Base-by-base conservation (phyloP, 1,140 invertebrate genomes). In the Drosophila erecta region DNA sequence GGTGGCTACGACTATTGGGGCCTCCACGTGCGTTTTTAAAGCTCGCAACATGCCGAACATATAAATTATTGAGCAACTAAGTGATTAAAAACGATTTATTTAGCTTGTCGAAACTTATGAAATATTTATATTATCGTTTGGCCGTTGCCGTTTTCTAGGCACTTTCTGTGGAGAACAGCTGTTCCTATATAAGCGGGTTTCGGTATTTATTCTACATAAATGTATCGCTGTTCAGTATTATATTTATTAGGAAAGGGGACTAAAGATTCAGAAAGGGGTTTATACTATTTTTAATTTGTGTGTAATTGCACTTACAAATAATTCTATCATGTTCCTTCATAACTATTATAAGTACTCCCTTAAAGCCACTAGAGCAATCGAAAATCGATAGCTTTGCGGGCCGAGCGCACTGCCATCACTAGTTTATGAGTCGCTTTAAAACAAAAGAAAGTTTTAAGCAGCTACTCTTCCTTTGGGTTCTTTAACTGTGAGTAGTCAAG, bases 81-180 rank as follows among this genome's bases (percentile, higher is more conserved):
- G 37, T 15, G 49, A 49, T 33, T 44, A 33, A 35, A 5, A 43
- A 41, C 15, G 37, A 35, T 54, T 47, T 70, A 38, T 57, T 70
- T 71, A 69, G 51, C 70, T 70, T 43, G 50, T 40, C 49, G n/a
- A 46, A 33, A 69, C 66, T 71, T 71, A 71, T 70, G 67, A 71
- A 71, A 71, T 70, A 37, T 35, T 40, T 56, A 41, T 57, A 35
- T 7, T 64, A 46, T 40, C 64, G 12, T 17, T 10, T 14, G 24
- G 11, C 1, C 20, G 12, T 37, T 37, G 12, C 12, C 0, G 12
- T 38, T 38, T 14, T 38, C 14, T 30, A 7, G 30, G 8, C 8
- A 10, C 8, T 30, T 30, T 30, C 2, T 30, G 5, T 0, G 24
- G 7, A 11, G 15, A 49, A 49, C 47, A 49, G 24, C 47, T 49